These are phyloP conservation scores for Drosophila setosimentum DNA, from an alignment of 2,888 invertebrate genomes.

Conservation along the genomic window DNA sequence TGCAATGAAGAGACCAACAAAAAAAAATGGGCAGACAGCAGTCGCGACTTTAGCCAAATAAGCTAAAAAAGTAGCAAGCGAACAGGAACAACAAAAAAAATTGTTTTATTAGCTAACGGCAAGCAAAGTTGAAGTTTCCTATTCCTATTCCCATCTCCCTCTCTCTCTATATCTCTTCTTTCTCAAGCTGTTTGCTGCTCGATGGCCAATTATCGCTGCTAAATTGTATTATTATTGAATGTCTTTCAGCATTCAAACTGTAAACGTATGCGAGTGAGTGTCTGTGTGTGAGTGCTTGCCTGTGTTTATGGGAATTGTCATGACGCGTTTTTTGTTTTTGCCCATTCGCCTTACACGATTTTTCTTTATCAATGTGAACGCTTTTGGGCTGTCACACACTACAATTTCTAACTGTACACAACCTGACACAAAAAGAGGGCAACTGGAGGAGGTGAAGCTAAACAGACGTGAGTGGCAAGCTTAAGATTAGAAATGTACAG, in stretches of 20 bases:
- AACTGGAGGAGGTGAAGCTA: background rate
- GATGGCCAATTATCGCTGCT: constrained; percentile 75
- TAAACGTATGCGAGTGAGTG: constrained; percentile 15
- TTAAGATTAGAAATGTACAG: constrained; percentile 36
- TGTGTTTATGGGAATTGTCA: constrained; percentile 65
- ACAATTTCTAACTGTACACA: constrained; percentile 63
- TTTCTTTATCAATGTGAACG: constrained; percentile 45
- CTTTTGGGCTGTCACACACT: constrained; percentile 24
- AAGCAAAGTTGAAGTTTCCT: constrained; percentile 22
- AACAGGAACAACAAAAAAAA: constrained; percentile 38
- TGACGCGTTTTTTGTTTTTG: constrained; percentile 41
- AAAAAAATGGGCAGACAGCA: constrained; percentile 15
- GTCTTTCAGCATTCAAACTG: constrained; percentile 41
- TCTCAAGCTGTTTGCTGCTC: constrained; percentile 19
- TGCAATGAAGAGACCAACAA: constrained; percentile 45
- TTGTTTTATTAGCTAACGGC: constrained; percentile 40
- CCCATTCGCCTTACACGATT: constrained; percentile 51
- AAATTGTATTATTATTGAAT: constrained; percentile 78
- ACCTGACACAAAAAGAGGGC: constrained; percentile 4
- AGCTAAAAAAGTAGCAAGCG: constrained; percentile 46
- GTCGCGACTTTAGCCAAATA: constrained; percentile 33
- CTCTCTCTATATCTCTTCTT: constrained; percentile 6
- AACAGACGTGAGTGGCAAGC: constrained; percentile 57
- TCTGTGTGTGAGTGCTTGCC: too few relatives aligned
- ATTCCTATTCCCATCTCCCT: background rate